Evolutionary conservation across 2,113 vertebrate genomes (phyloP).

Genomic region (Tachysurus vachellii): DNA sequence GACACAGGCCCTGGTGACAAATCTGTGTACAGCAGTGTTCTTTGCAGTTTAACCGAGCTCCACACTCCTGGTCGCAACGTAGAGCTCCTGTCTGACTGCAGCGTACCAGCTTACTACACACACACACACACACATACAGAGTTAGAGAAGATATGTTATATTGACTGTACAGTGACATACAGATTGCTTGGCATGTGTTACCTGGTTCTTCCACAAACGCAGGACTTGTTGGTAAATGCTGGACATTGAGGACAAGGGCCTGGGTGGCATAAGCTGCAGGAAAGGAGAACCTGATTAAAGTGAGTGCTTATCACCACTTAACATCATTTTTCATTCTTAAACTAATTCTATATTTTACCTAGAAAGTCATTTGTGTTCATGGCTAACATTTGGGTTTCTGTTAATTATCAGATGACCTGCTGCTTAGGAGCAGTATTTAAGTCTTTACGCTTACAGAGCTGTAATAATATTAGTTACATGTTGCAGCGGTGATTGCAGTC

Average conservation of each 20-base stretch:
- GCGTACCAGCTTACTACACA: constrained; percentile 87
- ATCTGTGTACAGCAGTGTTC: constrained; percentile 86
- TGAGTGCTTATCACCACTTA: neutral
- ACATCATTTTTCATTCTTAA: neutral
- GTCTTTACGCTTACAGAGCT: neutral
- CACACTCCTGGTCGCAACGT: constrained; percentile 84
- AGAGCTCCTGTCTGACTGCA: constrained; percentile 85
- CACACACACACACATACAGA: constrained; percentile 17
- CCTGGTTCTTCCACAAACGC: constrained; percentile 91
- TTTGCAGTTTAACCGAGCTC: constrained; percentile 83
- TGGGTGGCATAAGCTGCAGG: constrained; percentile 89
- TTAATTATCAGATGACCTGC: neutral
- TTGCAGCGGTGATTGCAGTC: constrained; percentile 96
- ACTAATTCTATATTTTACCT: neutral
- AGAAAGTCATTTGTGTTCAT: neutral
- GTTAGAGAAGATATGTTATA: neutral
- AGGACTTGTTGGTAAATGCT: constrained; percentile 89
- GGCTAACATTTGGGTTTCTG: neutral
- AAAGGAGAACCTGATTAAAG: neutral
- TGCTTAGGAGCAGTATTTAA: neutral
- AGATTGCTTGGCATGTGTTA: constrained; percentile 53
- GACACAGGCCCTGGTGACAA: constrained; percentile 87
- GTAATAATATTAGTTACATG: constrained; percentile 79
- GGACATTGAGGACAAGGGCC: constrained; percentile 96
- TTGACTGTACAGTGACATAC: neutral